Percentiles rank a stretch among this genome's conserved stretches.
phyloP scores from a whole-genome alignment of 1,140 invertebrate genomes.

The Spodoptera frugiperda region DNA sequence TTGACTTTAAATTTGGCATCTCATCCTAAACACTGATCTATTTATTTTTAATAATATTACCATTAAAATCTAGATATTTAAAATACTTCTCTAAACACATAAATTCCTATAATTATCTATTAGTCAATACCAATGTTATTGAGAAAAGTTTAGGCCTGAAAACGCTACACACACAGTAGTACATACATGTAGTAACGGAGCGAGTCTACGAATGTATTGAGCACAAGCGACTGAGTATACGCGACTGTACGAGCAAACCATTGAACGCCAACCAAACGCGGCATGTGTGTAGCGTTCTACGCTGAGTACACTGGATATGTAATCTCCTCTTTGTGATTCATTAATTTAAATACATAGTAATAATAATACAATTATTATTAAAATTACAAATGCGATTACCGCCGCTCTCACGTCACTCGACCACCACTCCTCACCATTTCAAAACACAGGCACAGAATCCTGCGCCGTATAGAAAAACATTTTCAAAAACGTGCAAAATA shows the following conservation, averaged over 20 bases:
- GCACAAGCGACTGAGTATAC: slow-evolving; percentile 57
- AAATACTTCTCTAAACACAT: slow-evolving; percentile 86
- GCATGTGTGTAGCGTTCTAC: slow-evolving; percentile 78
- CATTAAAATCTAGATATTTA: slow-evolving; percentile 83
- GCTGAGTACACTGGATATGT: slow-evolving; percentile 80
- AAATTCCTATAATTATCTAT: slow-evolving; percentile 84
- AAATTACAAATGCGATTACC: slow-evolving; percentile 75
- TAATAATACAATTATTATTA: slow-evolving; percentile 64
- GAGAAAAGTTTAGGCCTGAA: slow-evolving; percentile 81
- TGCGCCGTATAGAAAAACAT: slow-evolving; percentile 81
- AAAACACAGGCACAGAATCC: slow-evolving; percentile 72
- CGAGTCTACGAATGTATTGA: slow-evolving; percentile 62
- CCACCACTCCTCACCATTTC: slow-evolving; percentile 69
- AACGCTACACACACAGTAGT: slow-evolving; percentile 75
- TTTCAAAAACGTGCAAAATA: slow-evolving; percentile 86
- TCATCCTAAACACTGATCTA: slow-evolving; percentile 85
- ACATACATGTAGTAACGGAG: slow-evolving; percentile 1
- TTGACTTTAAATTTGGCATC: slow-evolving; percentile 86
- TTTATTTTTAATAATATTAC: slow-evolving; percentile 77
- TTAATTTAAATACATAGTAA: slow-evolving; percentile 72
- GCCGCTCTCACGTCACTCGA: slow-evolving; percentile 67
- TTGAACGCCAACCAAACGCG: slow-evolving; percentile 37
- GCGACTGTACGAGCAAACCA: background rate
- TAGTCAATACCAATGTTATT: slow-evolving; percentile 82
- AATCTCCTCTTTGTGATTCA: slow-evolving; percentile 77